These are phyloP conservation scores for Lepidurus apus DNA, from an alignment of 1,140 invertebrate genomes.

Conservation along the genomic window DNA sequence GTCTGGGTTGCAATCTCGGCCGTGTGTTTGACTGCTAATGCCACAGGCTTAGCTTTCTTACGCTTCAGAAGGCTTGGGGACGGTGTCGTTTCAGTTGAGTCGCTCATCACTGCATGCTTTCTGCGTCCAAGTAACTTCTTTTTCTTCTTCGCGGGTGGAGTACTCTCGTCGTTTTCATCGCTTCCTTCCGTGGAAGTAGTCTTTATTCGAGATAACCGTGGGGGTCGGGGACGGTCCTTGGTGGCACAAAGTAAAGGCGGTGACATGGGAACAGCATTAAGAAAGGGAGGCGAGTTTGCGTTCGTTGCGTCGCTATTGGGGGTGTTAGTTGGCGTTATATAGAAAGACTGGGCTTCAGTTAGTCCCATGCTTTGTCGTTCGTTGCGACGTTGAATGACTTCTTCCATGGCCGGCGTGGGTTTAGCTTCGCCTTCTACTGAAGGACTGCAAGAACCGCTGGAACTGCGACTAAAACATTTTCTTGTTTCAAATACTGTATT, in stretches of 20 bases:
- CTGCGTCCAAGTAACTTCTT: not conserved
- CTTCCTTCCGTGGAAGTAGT: not conserved
- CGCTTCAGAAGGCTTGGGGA: not conserved
- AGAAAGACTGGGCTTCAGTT: constrained; percentile 3
- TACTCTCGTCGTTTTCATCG: not conserved
- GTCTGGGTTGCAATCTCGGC: not conserved
- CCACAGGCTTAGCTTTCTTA: not conserved
- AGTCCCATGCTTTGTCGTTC: constrained; percentile 19
- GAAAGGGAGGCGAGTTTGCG: not conserved
- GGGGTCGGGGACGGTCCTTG: not conserved
- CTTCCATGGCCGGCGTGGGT: constrained; percentile 27
- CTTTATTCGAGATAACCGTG: not conserved
- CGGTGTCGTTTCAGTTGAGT: not conserved
- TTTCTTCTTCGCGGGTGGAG: not conserved
- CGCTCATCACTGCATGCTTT: not conserved
- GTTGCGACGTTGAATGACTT: constrained; percentile 19
- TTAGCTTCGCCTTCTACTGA: not conserved
- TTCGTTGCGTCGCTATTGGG: not conserved
- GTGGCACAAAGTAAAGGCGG: not conserved
- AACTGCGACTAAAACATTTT: not conserved
- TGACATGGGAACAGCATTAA: not conserved
- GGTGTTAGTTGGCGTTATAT: not conserved
- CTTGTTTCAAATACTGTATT: not conserved
- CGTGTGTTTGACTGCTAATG: constrained; percentile 12
- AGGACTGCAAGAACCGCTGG: not conserved